These are phyloP conservation scores for Apolygus lucorum DNA, from an alignment of 1,140 invertebrate genomes.

Conservation along the genomic window DNA sequence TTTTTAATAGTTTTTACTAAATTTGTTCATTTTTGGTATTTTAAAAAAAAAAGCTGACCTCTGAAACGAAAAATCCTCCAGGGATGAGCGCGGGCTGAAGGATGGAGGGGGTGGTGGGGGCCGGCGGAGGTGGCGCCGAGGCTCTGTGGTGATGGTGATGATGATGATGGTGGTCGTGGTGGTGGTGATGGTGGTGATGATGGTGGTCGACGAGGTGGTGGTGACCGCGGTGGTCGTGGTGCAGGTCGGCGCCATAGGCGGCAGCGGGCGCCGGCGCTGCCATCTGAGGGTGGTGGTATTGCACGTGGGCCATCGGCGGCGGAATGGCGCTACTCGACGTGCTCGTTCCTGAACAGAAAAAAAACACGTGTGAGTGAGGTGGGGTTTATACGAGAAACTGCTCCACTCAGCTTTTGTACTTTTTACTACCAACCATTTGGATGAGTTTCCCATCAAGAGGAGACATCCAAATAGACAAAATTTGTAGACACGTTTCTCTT, in stretches of 20 bases:
- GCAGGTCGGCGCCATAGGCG: constrained; percentile 18
- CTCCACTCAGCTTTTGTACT: no score
- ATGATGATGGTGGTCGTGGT: constrained; percentile 44
- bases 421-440: no score
- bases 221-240: constrained; percentile 13
- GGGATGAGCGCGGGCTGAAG: constrained; percentile 24
- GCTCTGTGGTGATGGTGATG: constrained; percentile 45
- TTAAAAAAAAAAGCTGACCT: not conserved
- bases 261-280: not conserved
- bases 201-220: constrained; percentile 29
- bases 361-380: no score
- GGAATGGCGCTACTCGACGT: constrained; percentile 1
- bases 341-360: not conserved
- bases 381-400: no score
- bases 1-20: no score
- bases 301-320: constrained; percentile 16
- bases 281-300: constrained; percentile 12
- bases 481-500: no score
- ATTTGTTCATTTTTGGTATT: no score
- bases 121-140: constrained; percentile 26
- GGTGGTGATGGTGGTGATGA: constrained; percentile 33
- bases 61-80: constrained; percentile 16
- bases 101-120: constrained; percentile 30
- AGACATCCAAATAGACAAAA: no score
- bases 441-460: no score